Base-by-base conservation (phyloP, 2,113 vertebrate species). In the Benitochromis conjunctus region DNA sequence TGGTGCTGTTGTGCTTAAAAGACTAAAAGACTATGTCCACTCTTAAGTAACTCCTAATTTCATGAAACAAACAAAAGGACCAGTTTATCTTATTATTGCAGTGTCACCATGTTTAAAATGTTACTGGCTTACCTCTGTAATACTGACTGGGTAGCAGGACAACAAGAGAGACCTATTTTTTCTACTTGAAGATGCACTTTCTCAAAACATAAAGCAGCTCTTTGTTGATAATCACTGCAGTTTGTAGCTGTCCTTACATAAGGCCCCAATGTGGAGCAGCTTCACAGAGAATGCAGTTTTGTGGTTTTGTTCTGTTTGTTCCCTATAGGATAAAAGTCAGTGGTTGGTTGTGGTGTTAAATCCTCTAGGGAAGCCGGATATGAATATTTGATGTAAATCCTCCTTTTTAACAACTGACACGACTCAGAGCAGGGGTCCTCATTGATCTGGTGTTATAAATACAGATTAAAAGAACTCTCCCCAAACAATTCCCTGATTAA, bases 341-440 rank as follows among this genome's bases (percentile, higher is more conserved):
- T 80, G 78, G 74, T 91, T 88, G 91, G 90, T 87, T 94, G 82
- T 86, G 92, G 85, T 85, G 82, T 81, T 77, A 85, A 89, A 90
- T 95, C 94, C 93, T 92, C 91, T 91, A 89, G 92, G 93, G 93
- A 89, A 62, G 64, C 78, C 86, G 87, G 84, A 93, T 86, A 94
- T 96, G 93, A 96, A 96, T 96, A 95, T 95, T 96, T 97, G 90
- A 96, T 96, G 92, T 89, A 94, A 95, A 94, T 94, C 92, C 93
- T 92, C 83, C 88, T 91, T 95, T 60, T 95, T 94, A 94, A 94
- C 94, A 94, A 87, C 80, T 81, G 93, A 90, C 93, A 91, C 80
- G 84, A 92, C 91, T 94, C 91, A 86, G 90, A 95, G 93, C 89
- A 77, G 86, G 92, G 92, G 92, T 93, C 90, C 82, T 92, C 94